Conservation (phyloP, 2,113 vertebrate species). For the Microtus montanus region DNA sequence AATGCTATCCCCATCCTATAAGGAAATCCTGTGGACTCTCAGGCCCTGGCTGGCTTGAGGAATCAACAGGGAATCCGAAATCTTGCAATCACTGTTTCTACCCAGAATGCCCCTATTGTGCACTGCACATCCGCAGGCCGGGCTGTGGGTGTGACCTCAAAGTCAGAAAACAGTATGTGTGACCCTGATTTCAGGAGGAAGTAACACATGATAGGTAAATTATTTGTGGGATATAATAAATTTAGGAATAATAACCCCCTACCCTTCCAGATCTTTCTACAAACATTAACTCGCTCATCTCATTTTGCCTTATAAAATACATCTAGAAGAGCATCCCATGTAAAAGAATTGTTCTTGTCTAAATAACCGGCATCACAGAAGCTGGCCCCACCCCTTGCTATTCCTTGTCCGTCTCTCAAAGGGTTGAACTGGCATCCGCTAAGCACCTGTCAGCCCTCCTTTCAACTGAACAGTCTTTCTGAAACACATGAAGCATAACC, state of each 20-base stretch:
- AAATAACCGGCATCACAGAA: neutral
- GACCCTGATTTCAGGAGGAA: neutral
- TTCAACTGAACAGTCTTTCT: neutral
- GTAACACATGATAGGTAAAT: neutral
- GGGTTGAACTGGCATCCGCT: slow-evolving; percentile 16
- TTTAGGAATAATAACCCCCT: neutral
- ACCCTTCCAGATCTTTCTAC: neutral
- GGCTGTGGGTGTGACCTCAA: neutral
- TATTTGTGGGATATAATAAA: neutral
- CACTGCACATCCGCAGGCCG: neutral
- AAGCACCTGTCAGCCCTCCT: neutral
- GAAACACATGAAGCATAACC: neutral
- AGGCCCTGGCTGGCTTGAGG: neutral
- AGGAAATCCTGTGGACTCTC: neutral
- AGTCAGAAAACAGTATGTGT: neutral
- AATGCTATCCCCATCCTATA: neutral
- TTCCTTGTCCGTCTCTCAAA: neutral
- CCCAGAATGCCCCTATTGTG: neutral
- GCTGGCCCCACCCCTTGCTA: neutral
- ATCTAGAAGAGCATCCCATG: neutral
- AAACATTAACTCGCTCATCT: neutral
- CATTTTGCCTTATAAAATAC: slow-evolving; percentile 22
- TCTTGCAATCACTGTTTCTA: neutral
- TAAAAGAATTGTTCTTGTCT: neutral
- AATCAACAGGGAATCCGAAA: neutral